Conservation (phyloP, 2,888 invertebrate genomes). For the Cataglyphis livida region DNA sequence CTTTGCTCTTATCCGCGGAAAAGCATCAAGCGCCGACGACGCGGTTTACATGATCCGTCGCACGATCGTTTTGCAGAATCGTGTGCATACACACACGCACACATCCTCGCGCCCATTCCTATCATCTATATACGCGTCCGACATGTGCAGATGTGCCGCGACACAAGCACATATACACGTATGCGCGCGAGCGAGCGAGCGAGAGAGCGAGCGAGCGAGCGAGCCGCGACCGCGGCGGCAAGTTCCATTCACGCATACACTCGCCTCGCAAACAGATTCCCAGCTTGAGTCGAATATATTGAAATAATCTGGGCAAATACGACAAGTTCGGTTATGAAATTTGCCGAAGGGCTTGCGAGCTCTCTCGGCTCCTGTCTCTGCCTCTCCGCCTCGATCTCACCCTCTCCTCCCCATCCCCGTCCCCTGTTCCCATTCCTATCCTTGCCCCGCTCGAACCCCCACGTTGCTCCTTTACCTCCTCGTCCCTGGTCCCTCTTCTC, state of each 20-base stretch:
- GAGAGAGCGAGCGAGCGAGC: conserved; percentile 50
- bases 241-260: conserved; percentile 85
- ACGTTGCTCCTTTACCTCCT: conserved; percentile 59
- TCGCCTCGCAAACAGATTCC: conserved; percentile 85
- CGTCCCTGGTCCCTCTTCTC: conserved; percentile 44
- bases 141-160: neutral
- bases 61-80: neutral
- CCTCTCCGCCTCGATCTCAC: conserved; percentile 61
- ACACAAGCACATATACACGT: neutral
- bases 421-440: conserved; percentile 60
- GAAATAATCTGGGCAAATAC: conserved; percentile 86
- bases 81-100: neutral
- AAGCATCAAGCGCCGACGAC: conserved; percentile 32
- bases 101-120: conserved; percentile 12
- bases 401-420: conserved; percentile 23
- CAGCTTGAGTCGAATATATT: conserved; percentile 86
- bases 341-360: conserved; percentile 86
- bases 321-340: conserved; percentile 86
- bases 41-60: conserved; percentile 30
- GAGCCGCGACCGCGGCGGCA: conserved; percentile 75
- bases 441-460: conserved; percentile 31
- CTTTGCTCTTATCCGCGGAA: conserved; percentile 51
- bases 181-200: neutral
- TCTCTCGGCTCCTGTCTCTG: conserved; percentile 77
- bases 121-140: conserved; percentile 8